These are phyloP conservation scores for Drosophila persimilis DNA, from an alignment of 1,140 invertebrate genomes.

Conservation along the genomic window DNA sequence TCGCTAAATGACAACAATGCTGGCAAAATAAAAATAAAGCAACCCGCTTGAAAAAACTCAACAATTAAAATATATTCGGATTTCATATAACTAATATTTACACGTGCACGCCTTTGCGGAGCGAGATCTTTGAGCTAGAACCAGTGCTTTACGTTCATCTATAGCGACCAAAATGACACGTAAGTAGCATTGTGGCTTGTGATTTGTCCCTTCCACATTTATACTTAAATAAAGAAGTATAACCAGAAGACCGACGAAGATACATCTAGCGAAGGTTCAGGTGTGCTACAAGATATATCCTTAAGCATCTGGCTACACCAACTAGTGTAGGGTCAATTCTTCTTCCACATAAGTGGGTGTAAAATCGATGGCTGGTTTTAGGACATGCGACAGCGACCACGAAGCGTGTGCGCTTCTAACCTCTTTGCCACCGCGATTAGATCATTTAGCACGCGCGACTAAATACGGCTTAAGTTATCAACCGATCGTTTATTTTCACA, in stretches of 20 bases:
- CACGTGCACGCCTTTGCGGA: too few species aligned
- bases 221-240: background rate
- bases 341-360: background rate
- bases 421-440: conserved; percentile 26
- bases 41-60: too few species aligned
- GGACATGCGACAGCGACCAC: conserved; percentile 9
- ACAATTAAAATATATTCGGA: too few species aligned
- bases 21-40: too few species aligned
- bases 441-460: conserved; percentile 30
- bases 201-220: background rate
- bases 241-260: too few species aligned
- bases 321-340: background rate
- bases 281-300: too few species aligned
- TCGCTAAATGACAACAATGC: too few species aligned
- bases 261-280: too few species aligned
- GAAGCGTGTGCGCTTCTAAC: conserved; percentile 24
- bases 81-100: too few species aligned
- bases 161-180: conserved; percentile 38
- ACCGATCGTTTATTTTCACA: conserved; percentile 61
- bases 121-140: background rate
- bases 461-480: conserved; percentile 11
- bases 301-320: too few species aligned
- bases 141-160: too few species aligned
- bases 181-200: conserved; percentile 24
- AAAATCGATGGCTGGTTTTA: conserved; percentile 32